These are phyloP conservation scores for Lithosia quadra DNA, from an alignment of 2,888 invertebrate species.

Conservation along the genomic window DNA sequence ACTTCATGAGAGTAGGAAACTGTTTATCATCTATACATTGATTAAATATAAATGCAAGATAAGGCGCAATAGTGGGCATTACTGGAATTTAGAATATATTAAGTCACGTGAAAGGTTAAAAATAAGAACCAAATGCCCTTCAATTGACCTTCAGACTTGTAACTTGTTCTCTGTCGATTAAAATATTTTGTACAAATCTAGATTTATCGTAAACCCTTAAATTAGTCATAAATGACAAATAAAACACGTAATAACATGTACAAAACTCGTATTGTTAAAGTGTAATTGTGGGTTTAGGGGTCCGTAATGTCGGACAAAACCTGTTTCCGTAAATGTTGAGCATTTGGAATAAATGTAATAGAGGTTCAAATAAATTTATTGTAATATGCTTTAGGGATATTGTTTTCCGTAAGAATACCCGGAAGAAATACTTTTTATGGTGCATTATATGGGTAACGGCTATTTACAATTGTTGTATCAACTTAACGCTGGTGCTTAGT, in stretches of 20 bases:
- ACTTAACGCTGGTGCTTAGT: not conserved
- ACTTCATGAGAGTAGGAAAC: no score
- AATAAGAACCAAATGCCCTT: no score
- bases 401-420: slow-evolving; percentile 7
- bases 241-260: slow-evolving; percentile 40
- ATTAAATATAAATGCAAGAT: no score
- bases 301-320: slow-evolving; percentile 33
- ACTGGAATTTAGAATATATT: no score
- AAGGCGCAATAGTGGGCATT: no score
- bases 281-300: slow-evolving; percentile 43
- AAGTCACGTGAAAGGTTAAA: no score
- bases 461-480: not conserved
- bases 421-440: not conserved
- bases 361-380: slow-evolving; percentile 39
- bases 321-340: slow-evolving; percentile 31
- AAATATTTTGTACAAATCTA: not conserved
- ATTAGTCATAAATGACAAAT: slow-evolving; percentile 28
- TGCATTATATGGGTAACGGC: not conserved
- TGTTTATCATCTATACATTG: no score
- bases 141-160: no score
- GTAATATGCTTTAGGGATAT: slow-evolving; percentile 23
- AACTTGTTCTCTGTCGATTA: no score
- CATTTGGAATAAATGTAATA: slow-evolving; percentile 28
- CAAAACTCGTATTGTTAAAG: slow-evolving; percentile 43
- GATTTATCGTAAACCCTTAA: slow-evolving; percentile 27